Base-by-base conservation (phyloP, 2,113 vertebrate species). In the Camelus bactrianus region DNA sequence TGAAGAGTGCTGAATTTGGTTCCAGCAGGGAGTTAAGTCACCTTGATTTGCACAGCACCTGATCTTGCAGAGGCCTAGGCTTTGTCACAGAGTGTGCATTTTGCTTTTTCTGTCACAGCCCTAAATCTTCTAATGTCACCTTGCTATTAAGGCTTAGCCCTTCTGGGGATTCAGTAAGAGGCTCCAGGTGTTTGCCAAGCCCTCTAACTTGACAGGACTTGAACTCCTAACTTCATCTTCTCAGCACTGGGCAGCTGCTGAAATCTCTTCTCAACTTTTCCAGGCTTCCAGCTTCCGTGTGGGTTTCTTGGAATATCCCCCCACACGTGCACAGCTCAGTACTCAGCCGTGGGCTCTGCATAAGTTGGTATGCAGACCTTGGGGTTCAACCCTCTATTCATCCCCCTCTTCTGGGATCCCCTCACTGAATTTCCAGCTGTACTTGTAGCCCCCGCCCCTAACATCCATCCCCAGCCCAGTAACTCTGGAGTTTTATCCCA, bases 321-420 rank as follows among this genome's bases (percentile, higher is more conserved):
- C 6, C 24, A 48, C n/a, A 14, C 7, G 4, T 5, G 15, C 15
- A 14, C 1, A 4, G 38, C 30, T 58, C 32, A 20, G 69, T 48
- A 48, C 52, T 24, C 48, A 24, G 48, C 50, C 20, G 1, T 0
- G 13, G 64, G 3, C 24, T 26, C 69, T 52, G 30, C 8, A 1
- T 22, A 35, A 91, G n/a, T 73, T 10, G 35, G 20, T 12, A 6
- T 0, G 22, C 22, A 42, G 46, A 28, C 20, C n/a, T 22, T 67
- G 22, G n/a, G 54, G 65, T 15, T 69, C n/a, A n/a, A 0, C 26
- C n/a, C 15, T 35, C 86, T 3, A 2, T 1, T 13, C 2, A 1
- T 5, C 35, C 35, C 9, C 30, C 48, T 28, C 42, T 52, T 73
- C 22, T 46, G 11, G 38, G 30, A 24, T 42, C 11, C 70, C 12